phyloP scores from a whole-genome alignment of 2,113 vertebrate genomes.

The Cryptotis parvus region DNA sequence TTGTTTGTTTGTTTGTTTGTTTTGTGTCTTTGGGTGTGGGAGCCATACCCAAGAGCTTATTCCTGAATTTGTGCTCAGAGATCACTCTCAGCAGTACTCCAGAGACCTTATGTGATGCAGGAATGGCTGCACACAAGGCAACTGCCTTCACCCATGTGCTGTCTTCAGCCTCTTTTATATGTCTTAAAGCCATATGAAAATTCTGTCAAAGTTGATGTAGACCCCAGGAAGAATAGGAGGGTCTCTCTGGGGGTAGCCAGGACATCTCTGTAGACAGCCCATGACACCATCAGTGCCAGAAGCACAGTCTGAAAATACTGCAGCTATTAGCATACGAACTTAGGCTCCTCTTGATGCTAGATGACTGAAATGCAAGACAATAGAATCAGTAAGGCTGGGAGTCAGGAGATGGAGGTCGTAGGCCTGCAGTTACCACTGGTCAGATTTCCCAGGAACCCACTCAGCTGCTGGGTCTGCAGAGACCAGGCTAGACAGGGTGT shows the following conservation, averaged over 20 bases:
- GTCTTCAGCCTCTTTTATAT: too few relatives aligned
- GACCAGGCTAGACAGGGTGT: too few relatives aligned
- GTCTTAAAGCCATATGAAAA: not conserved
- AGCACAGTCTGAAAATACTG: too few relatives aligned
- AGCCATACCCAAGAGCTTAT: too few relatives aligned
- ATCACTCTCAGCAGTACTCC: too few relatives aligned
- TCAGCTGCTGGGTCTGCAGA: not conserved
- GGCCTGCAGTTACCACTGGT: not conserved
- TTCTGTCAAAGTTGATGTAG: not conserved
- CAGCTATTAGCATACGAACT: not conserved
- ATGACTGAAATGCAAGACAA: constrained; percentile 11
- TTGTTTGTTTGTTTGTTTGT: too few relatives aligned
- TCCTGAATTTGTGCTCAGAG: too few relatives aligned
- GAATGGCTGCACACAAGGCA: too few relatives aligned
- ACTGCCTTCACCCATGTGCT: too few relatives aligned
- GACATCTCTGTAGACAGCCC: not conserved
- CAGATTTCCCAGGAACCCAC: not conserved
- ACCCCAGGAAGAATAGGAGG: not conserved
- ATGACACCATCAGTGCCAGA: too few relatives aligned
- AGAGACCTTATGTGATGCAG: too few relatives aligned
- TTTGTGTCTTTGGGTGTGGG: too few relatives aligned
- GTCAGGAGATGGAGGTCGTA: not conserved
- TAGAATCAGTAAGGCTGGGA: not conserved
- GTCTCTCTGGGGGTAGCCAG: not conserved
- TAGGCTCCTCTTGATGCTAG: not conserved